Conservation (phyloP, 2,888 invertebrate genomes). For the Vanessa cardui region DNA sequence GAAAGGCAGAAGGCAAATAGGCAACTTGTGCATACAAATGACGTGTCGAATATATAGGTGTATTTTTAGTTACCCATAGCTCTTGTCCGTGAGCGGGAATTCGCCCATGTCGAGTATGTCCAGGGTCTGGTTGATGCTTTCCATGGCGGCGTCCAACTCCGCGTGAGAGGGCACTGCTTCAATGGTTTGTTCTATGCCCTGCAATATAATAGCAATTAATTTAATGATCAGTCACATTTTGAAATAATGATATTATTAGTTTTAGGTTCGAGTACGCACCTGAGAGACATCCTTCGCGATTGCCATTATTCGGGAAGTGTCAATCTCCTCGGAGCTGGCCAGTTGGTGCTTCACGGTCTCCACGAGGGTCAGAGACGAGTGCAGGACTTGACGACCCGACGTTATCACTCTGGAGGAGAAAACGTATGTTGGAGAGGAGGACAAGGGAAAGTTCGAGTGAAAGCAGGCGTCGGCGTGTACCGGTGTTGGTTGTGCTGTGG, state of each 20-base stretch:
- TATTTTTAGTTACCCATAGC: conserved; percentile 80
- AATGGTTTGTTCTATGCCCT: conserved; percentile 85
- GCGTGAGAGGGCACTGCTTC: conserved; percentile 96
- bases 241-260: too few relatives aligned
- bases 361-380: conserved; percentile 89
- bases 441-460: not conserved
- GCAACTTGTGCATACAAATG: too few relatives aligned
- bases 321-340: conserved; percentile 83
- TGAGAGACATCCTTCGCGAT: conserved; percentile 88
- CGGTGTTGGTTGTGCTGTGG: conserved; percentile 43
- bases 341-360: conserved; percentile 92
- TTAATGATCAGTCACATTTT: too few relatives aligned
- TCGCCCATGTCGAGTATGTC: conserved; percentile 88
- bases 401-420: conserved; percentile 80
- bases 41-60: not conserved
- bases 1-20: too few relatives aligned
- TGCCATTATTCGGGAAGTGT: conserved; percentile 86
- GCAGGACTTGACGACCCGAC: conserved; percentile 90
- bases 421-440: not conserved
- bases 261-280: conserved; percentile 45
- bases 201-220: too few relatives aligned
- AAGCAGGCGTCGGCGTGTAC: conserved; percentile 8
- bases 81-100: conserved; percentile 88
- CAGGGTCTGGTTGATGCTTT: conserved; percentile 89
- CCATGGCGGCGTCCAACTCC: conserved; percentile 95